Evolutionary conservation across 2,888 invertebrate species (phyloP), one percentile per base, ranked within the genome.

Genomic region (Marronus borbonicus): DNA sequence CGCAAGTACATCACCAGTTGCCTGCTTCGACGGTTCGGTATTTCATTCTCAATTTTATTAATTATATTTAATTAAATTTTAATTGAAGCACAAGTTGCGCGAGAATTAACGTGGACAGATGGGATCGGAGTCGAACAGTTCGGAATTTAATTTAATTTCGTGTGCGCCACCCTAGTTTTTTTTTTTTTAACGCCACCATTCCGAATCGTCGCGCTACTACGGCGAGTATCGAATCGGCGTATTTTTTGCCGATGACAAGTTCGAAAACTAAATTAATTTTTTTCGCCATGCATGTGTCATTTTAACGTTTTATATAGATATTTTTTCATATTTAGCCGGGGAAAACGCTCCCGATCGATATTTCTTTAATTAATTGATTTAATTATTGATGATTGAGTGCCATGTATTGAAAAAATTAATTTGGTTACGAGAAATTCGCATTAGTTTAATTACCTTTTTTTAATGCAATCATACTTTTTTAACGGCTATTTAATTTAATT

Each of bases 31-130:
- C 68, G 28, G 36, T 39, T 58, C 72, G 70, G 70, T 70, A 69
- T 77, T 77, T 64, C 64, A 70, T 77, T 70, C 70, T 77, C 69
- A 69, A 77, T 77, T 77, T 77, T 77, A 70, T 79, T 79, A 76
- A 79, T 79, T 76, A 79, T 79, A 69, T 79, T 79, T 79, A 79
- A 79, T 79, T 79, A 79, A 79, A 76, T 77, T 79, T 79, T 79
- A 79, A 79, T 79, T 77, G 76, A 74, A 66, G 76, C 64, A 68
- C 76, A 77, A 72, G 79, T 60, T 69, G 69, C 50, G 64, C 72
- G 58, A 58, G 72, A 72, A 72, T 72, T 72, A 72, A 72, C 72
- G 55, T 58, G 58, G 72, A 72, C 72, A 72, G 72, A 72, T 72
- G 72, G 72, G 72, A 72, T 55, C 55, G 55, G 36, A 58, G 69